These are phyloP conservation scores for Troglohyphantes excavatus DNA, from an alignment of 2,888 invertebrate species.

Conservation along the genomic window DNA sequence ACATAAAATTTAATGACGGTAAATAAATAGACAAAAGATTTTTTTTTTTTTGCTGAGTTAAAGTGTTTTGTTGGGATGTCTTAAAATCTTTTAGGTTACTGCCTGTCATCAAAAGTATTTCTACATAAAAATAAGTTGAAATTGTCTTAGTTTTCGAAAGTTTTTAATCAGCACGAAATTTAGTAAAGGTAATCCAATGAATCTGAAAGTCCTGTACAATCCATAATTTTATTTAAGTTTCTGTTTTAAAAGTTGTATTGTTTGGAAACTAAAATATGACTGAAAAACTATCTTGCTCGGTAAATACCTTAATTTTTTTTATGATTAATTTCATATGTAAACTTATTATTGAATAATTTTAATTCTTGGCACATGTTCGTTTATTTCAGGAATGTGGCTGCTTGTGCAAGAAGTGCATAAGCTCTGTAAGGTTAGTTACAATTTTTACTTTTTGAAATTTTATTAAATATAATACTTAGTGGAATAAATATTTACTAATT, in stretches of 20 bases:
- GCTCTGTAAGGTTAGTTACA: slow-evolving; percentile 81
- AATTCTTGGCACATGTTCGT: no score
- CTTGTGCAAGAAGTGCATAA: slow-evolving; percentile 85
- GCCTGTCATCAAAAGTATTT: no score
- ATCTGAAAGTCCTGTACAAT: not conserved
- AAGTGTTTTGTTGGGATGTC: not conserved
- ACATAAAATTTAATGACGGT: not conserved
- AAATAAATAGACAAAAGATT: not conserved
- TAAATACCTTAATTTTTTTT: slow-evolving; percentile 20
- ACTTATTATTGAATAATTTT: not conserved
- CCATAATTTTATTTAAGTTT: not conserved
- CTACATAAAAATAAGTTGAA: no score
- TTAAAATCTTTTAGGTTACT: no score
- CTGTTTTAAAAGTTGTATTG: slow-evolving; percentile 9
- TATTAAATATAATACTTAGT: no score
- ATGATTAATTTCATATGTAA: not conserved
- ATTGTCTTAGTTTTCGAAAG: no score
- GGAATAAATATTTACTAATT: no score
- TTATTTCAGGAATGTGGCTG: slow-evolving; percentile 85
- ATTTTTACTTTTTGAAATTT: not conserved
- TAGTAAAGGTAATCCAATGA: no score
- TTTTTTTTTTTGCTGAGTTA: not conserved
- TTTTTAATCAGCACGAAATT: no score
- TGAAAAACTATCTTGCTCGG: slow-evolving; percentile 65
- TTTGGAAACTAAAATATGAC: slow-evolving; percentile 31